Base-by-base conservation (phyloP, 1,140 invertebrate genomes). In the Goniozus legneri region DNA sequence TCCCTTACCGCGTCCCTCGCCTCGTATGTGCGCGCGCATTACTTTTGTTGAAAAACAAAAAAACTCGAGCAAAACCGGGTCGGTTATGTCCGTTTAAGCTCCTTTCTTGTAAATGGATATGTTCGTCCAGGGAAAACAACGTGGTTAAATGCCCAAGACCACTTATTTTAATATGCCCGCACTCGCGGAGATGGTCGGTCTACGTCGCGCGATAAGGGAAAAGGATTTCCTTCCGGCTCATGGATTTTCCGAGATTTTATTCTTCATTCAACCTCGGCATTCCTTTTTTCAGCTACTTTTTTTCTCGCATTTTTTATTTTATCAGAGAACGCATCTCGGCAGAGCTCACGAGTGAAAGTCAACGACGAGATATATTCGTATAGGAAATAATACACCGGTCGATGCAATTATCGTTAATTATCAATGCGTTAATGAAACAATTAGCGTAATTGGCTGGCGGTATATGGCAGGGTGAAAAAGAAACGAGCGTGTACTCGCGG, bases 1-100 rank as follows among this genome's bases (percentile, higher is more conserved):
- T 10, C 24, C 4, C 24, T 27, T 27, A 10, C 24, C 24, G 4
- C 10, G 15, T 40, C 33, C 15, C n/a, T n/a, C n/a, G n/a, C n/a
- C n/a, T n/a, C n/a, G n/a, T n/a, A n/a, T n/a, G n/a, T n/a, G n/a
- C n/a, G n/a, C n/a, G n/a, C 54, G 51, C 56, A 52, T 56, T 57
- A 52, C 21, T n/a, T n/a, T n/a, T n/a, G n/a, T n/a, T n/a, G n/a
- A n/a, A n/a, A n/a, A n/a, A n/a, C n/a, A n/a, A n/a, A n/a, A n/a
- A n/a, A n/a, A n/a, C n/a, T n/a, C n/a, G n/a, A n/a, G n/a, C n/a
- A n/a, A n/a, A n/a, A n/a, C n/a, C n/a, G n/a, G n/a, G n/a, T n/a
- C n/a, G n/a, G n/a, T 10, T 27, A 27, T 54, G 47, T 50, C 47
- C 46, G 46, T 58, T 58, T 53, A 52, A 52, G 44, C 44, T 47